These are phyloP conservation scores for Caenorhabditis briggsae DNA, from an alignment of 1,140 invertebrate species.

Conservation along the genomic window DNA sequence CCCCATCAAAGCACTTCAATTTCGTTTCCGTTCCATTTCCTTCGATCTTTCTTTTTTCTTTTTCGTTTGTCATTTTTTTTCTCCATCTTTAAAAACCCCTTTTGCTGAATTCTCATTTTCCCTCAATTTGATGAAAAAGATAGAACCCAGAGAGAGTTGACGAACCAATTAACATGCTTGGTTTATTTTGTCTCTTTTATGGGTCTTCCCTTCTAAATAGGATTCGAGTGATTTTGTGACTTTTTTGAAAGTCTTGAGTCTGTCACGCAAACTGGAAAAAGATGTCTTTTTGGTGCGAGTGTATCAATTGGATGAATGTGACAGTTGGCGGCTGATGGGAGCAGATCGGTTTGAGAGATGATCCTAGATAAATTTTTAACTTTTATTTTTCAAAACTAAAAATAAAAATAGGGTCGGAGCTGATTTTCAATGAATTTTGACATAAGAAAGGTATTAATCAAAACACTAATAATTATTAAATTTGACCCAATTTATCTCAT, in stretches of 20 bases:
- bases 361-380: neutral
- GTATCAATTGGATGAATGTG: conserved; percentile 1
- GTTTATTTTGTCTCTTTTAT: neutral
- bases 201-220: neutral
- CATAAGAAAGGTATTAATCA: too few species aligned
- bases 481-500: too few species aligned
- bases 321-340: neutral
- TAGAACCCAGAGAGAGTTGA: neutral
- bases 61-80: neutral
- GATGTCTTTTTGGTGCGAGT: conserved; percentile 18
- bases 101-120: neutral
- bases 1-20: neutral
- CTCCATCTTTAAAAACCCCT: neutral
- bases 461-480: too few species aligned
- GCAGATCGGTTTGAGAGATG: too few species aligned
- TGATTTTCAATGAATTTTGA: too few species aligned
- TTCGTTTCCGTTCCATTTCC: conserved; percentile 50
- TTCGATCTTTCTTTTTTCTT: conserved; percentile 28
- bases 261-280: conserved; percentile 13
- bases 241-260: neutral
- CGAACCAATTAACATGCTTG: conserved; percentile 36
- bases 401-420: too few species aligned
- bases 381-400: neutral
- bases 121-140: too few species aligned
- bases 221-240: neutral